phyloP scores from a whole-genome alignment of 2,113 vertebrate species.

The Psettodes erumei region DNA sequence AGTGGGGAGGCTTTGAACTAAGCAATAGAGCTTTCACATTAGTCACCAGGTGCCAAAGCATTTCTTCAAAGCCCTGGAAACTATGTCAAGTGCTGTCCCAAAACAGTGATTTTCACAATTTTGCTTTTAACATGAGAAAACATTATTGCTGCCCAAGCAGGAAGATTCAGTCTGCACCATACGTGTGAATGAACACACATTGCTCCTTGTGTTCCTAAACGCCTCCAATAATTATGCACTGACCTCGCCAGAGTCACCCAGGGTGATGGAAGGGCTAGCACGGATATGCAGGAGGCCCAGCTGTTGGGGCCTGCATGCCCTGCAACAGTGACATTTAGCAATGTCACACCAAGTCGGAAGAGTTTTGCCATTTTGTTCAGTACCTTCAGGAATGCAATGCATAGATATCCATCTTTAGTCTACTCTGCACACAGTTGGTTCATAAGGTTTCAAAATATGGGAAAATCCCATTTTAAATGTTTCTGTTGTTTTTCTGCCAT shows the following conservation, averaged over 20 bases:
- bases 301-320: conserved; percentile 53
- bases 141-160: conserved; percentile 23
- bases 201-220: conserved; percentile 33
- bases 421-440: neutral
- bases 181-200: conserved; percentile 5
- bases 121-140: conserved; percentile 30
- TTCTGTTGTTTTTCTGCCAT: neutral
- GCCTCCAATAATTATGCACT: conserved; percentile 38
- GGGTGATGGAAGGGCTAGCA: conserved; percentile 55
- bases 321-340: conserved; percentile 54
- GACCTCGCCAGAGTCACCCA: conserved; percentile 47
- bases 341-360: conserved; percentile 43
- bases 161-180: neutral
- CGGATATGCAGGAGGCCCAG: conserved; percentile 65
- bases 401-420: neutral
- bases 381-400: conserved; percentile 13
- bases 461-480: neutral
- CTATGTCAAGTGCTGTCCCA: conserved; percentile 25
- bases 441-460: neutral
- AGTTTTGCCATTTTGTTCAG: neutral
- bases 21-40: conserved; percentile 39
- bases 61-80: conserved; percentile 66
- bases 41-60: conserved; percentile 61
- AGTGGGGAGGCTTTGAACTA: conserved; percentile 72
- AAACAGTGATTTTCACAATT: conserved; percentile 63